A percentile compares a stretch with the other conserved stretches of the same genome.
Conservation (phyloP, 2,113 vertebrate genomes). For the Eretmochelys imbricata region DNA sequence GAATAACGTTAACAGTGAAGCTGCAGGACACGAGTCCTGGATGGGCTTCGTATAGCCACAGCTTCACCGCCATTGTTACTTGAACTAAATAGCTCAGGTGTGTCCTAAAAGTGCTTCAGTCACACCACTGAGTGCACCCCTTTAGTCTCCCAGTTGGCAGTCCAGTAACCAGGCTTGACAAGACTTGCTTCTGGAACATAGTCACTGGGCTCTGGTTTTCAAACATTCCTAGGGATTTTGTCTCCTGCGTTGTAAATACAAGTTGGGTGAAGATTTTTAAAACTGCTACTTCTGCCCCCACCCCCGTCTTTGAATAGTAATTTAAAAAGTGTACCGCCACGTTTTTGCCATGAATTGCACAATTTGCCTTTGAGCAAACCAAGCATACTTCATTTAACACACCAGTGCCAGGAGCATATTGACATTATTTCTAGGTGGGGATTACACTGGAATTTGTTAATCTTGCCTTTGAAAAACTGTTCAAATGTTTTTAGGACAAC, state of each 20-base stretch:
- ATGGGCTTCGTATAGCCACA: not conserved
- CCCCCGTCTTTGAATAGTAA: too few species aligned
- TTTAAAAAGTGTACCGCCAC: too few species aligned
- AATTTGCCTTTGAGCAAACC: too few species aligned
- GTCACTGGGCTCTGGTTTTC: not conserved
- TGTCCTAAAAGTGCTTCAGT: not conserved
- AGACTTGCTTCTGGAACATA: not conserved
- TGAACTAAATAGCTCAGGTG: not conserved
- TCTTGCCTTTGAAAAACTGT: not conserved
- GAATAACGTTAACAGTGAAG: not conserved
- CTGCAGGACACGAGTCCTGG: not conserved
- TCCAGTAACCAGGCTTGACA: not conserved
- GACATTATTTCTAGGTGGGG: not conserved
- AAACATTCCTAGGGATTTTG: not conserved
- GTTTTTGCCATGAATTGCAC: too few species aligned
- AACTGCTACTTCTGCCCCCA: not conserved
- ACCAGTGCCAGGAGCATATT: not conserved
- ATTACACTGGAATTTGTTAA: not conserved
- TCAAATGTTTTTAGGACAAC: not conserved
- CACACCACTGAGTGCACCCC: not conserved
- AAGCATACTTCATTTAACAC: too few species aligned
- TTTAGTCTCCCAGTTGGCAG: not conserved
- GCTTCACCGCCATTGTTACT: not conserved
- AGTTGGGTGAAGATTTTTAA: not conserved
- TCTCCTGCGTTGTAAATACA: not conserved